Evolutionary conservation across 1,140 invertebrate genomes (phyloP), one percentile per base, ranked within the genome.

Genomic region (Sycophila sp.): DNA sequence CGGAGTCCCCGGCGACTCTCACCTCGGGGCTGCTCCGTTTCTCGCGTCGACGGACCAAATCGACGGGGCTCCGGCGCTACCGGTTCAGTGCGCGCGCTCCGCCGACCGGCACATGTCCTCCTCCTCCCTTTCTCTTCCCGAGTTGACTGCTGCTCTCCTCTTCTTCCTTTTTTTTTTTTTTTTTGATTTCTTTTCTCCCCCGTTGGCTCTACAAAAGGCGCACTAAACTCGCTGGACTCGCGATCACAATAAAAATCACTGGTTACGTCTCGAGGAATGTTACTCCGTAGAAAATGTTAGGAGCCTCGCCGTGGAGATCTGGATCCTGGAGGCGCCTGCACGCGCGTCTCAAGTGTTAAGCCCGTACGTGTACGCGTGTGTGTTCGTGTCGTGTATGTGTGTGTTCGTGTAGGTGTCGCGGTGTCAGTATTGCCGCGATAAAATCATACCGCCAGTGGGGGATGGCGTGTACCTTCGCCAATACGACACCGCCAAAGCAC

Each of bases 401-500:
- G 32, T 64, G 22, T 36, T 22, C 36, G 32, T 45, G 38, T 19
- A 19, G 32, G 22, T 11, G 38, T 26, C 40, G 30, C 32, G 55
- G 11, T 49, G 28, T 49, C 10, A 32, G 34, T 15, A 17, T 56
- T 24, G 1, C 26, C 64, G 53, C 64, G 53, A 40, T 32, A 4
- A 32, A 55, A 28, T 24, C 17, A 45, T 26, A 58, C 34, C n/a
- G 24, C 38, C 36, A 55, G 53, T 13, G 49, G 42, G 19, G 17
- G 38, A 56, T 42, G 45, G 24, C 38, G 34, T 58, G 28, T 45
- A 24, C 32, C 15, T 17, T 40, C 24, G 5, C 53, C 7, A 15
- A 45, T 66, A 19, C 15, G 5, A 60, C 30, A 64, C 69, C 56
- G 63, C 78, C 85, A 84, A 85, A 81, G 82, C 83, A 85, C 83